Evolutionary conservation across 2,888 invertebrate species (phyloP).

Genomic region (Euplagia quadripunctaria): DNA sequence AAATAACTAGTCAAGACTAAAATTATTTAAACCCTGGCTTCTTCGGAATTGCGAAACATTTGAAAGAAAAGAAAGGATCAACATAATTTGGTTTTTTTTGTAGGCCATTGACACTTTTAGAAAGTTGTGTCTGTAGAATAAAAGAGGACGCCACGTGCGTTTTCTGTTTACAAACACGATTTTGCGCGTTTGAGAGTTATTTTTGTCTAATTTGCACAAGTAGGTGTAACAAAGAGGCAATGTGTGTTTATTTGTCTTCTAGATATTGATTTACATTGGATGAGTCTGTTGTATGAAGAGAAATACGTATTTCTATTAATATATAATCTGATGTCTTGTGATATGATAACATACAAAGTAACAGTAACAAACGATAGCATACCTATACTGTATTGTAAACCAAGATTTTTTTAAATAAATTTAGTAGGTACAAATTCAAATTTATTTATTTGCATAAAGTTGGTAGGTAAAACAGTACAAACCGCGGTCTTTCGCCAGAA

Average conservation of each 20-base stretch:
- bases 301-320: no score
- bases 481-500: no score
- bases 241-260: background rate
- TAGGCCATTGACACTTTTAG: conserved; percentile 49
- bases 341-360: no score
- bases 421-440: no score
- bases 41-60: background rate
- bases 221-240: conserved; percentile 3
- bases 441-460: no score
- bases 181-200: conserved; percentile 38
- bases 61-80: conserved; percentile 19
- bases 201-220: conserved; percentile 21
- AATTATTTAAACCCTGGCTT: conserved; percentile 14
- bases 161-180: conserved; percentile 52
- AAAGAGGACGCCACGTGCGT: conserved; percentile 52
- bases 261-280: background rate
- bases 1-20: conserved; percentile 27
- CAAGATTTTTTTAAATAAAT: no score
- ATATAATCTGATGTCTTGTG: no score
- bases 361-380: no score
- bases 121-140: conserved; percentile 22
- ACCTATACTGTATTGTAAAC: no score
- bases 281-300: no score
- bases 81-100: conserved; percentile 26
- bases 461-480: no score